These are phyloP conservation scores for Ericerus pela DNA, from an alignment of 1,140 invertebrate species.

Conservation along the genomic window DNA sequence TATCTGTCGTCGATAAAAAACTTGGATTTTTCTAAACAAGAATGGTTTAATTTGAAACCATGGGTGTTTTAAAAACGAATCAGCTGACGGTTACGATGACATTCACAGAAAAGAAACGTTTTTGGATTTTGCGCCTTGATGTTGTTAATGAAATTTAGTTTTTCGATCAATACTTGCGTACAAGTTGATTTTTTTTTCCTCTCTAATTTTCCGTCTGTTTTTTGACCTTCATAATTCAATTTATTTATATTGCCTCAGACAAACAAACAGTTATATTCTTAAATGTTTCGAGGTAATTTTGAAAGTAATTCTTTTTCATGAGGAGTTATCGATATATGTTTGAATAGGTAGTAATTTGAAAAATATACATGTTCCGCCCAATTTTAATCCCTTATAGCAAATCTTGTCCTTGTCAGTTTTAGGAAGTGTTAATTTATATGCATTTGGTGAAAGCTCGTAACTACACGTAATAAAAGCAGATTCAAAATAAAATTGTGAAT, in stretches of 20 bases:
- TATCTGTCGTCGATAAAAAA: background rate
- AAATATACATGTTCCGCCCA: background rate
- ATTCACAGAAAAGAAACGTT: background rate
- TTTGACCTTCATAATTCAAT: background rate
- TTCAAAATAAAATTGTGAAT: too few relatives aligned
- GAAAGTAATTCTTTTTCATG: background rate
- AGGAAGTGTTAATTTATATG: too few relatives aligned
- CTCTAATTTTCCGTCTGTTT: background rate
- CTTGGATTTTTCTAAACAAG: background rate
- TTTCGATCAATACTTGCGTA: background rate
- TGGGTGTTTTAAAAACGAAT: background rate
- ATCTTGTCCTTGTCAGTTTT: too few relatives aligned
- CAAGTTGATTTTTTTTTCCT: background rate
- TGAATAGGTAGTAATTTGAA: background rate
- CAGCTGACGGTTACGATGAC: background rate
- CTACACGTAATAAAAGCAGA: too few relatives aligned
- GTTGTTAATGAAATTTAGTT: background rate
- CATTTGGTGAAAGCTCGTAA: too few relatives aligned
- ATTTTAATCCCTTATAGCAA: too few relatives aligned
- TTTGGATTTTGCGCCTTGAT: background rate
- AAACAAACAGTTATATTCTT: background rate
- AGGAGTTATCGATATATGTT: background rate
- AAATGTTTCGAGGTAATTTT: background rate
- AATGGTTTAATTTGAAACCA: background rate
- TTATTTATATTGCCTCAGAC: background rate